phyloP scores from a whole-genome alignment of 2,888 invertebrate species.

The Gasteruption jaculator region DNA sequence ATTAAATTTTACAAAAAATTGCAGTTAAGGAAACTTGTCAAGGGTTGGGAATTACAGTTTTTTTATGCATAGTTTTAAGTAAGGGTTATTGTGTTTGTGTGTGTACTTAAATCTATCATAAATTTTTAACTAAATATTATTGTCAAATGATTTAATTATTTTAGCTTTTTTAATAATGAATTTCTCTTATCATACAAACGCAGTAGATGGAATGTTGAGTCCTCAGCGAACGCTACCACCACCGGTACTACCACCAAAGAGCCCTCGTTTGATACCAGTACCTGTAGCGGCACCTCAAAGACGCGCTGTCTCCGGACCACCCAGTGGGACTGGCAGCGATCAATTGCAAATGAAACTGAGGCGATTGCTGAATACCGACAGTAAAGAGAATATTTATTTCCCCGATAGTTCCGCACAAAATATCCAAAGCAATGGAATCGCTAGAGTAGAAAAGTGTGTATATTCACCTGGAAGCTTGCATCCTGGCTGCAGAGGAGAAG shows the following conservation, averaged over 20 bases:
- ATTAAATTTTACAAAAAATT: slow-evolving; percentile 2
- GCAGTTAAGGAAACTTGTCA: neutral
- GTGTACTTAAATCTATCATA: no score
- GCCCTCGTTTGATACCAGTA: slow-evolving; percentile 57
- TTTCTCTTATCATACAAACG: slow-evolving; percentile 5
- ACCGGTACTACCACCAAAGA: slow-evolving; percentile 47
- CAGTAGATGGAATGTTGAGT: slow-evolving; percentile 40
- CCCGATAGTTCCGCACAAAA: slow-evolving; percentile 46
- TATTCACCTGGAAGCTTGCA: slow-evolving; percentile 42
- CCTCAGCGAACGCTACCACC: slow-evolving; percentile 46
- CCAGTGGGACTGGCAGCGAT: slow-evolving; percentile 55
- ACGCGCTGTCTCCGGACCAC: slow-evolving; percentile 43
- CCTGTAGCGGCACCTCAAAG: slow-evolving; percentile 50
- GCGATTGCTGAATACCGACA: slow-evolving; percentile 70
- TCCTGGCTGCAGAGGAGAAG: slow-evolving; percentile 39
- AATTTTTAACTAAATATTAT: no score
- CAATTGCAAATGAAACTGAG: slow-evolving; percentile 75
- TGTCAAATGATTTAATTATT: slow-evolving; percentile 1
- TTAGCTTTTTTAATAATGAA: slow-evolving; percentile 1
- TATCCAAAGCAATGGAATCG: slow-evolving; percentile 22
- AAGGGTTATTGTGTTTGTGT: no score
- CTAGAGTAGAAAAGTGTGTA: slow-evolving; percentile 41
- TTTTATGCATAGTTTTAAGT: no score
- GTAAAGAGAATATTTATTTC: slow-evolving; percentile 66
- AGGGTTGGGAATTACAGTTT: neutral